A percentile compares a stretch with the other conserved stretches of the same genome.
Evolutionary conservation across 2,113 vertebrate genomes (phyloP).

Genomic region (Brevimyrus niger): DNA sequence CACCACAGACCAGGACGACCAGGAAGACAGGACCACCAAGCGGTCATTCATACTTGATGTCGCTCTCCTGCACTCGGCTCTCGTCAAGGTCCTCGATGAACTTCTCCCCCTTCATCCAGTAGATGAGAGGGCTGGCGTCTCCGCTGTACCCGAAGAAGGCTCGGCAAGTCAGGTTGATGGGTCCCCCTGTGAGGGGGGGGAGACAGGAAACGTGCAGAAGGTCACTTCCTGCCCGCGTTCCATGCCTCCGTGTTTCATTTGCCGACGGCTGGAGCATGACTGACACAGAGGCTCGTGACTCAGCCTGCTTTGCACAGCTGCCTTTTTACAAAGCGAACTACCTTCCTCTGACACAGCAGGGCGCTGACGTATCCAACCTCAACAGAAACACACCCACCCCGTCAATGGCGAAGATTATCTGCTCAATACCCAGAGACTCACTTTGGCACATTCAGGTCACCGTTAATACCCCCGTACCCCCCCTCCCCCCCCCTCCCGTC

Average conservation of each 20-base stretch:
- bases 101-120: conserved; percentile 99
- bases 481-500: no score
- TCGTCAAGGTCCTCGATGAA: conserved; percentile 99
- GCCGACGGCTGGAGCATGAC: not conserved
- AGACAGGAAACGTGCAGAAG: not conserved
- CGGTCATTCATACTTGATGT: conserved; percentile 79
- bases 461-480: not conserved
- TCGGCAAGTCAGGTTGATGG: conserved; percentile 89
- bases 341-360: not conserved
- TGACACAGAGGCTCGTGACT: not conserved
- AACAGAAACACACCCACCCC: not conserved
- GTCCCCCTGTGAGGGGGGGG: conserved; percentile 66
- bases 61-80: conserved; percentile 86
- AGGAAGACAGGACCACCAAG: not conserved
- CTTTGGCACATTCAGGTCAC: not conserved
- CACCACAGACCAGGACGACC: not conserved
- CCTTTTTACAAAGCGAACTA: not conserved
- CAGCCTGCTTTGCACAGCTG: not conserved
- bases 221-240: not conserved
- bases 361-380: not conserved
- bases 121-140: conserved; percentile 89
- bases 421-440: not conserved
- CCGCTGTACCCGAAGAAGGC: conserved; percentile 97
- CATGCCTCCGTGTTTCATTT: not conserved
- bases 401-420: not conserved